Conservation (phyloP, 2,797 vertebrate species). For the Acomys russatus region DNA sequence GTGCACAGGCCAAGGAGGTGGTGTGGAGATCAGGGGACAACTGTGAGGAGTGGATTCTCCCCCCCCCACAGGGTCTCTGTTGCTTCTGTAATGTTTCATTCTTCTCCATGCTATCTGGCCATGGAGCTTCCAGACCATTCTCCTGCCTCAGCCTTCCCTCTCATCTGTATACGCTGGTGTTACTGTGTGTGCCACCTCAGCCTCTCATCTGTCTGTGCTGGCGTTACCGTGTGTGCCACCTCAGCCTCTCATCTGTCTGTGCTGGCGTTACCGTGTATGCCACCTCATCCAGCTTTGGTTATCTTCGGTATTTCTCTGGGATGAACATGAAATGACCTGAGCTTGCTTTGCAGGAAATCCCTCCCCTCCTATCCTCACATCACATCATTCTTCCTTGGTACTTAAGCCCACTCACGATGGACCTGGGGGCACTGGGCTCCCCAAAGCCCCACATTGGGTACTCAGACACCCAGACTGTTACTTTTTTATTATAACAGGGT, state of each 20-base stretch:
- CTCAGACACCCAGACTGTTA: neutral
- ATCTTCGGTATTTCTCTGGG: neutral
- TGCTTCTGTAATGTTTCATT: neutral
- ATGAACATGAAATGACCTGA: neutral
- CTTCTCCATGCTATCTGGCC: neutral
- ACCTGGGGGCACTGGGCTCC: neutral
- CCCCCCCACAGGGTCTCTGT: too few species aligned
- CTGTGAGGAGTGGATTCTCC: neutral
- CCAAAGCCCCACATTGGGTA: neutral
- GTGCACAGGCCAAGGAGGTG: neutral
- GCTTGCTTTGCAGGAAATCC: neutral
- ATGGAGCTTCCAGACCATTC: neutral
- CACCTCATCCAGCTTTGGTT: neutral
- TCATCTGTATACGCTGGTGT: neutral
- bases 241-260: too few species aligned
- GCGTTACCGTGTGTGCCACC: neutral
- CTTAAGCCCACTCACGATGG: too few species aligned
- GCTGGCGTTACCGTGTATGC: neutral
- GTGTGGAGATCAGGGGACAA: too few species aligned
- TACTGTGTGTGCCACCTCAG: neutral
- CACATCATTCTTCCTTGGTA: neutral
- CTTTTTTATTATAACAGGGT: conserved; percentile 52
- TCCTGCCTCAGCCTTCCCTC: neutral
- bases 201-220: too few species aligned
- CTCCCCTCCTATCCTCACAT: neutral